Evolutionary conservation across 2,797 vertebrate genomes (phyloP).

Genomic region (Heteromormyrus szaboi): DNA sequence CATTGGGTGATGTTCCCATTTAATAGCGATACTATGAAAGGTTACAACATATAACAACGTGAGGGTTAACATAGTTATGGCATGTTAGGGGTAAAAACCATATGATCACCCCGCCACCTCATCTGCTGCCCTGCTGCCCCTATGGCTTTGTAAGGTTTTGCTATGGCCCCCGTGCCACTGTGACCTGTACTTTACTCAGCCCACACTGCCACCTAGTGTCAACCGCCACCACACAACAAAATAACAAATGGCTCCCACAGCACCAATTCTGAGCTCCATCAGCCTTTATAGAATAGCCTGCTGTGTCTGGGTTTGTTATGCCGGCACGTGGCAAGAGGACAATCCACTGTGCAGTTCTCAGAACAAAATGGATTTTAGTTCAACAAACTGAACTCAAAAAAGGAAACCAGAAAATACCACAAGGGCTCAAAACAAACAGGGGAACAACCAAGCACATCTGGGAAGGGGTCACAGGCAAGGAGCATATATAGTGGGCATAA

Average conservation of each 20-base stretch:
- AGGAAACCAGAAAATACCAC: neutral
- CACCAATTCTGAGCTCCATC: neutral
- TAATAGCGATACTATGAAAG: neutral
- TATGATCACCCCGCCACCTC: neutral
- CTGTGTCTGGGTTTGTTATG: neutral
- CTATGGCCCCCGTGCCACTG: neutral
- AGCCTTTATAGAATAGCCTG: neutral
- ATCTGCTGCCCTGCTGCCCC: neutral
- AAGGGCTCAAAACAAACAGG: neutral
- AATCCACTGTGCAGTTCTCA: neutral
- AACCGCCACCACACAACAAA: neutral
- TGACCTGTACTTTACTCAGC: neutral
- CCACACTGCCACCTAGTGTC: neutral
- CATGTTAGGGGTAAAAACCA: neutral
- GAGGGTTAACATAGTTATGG: neutral
- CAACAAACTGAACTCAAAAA: neutral
- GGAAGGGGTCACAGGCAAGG: neutral
- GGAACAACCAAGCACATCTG: neutral
- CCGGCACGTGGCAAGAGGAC: neutral
- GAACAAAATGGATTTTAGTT: neutral
- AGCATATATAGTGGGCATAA: neutral
- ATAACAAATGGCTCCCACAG: neutral
- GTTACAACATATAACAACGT: neutral
- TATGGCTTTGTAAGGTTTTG: neutral
- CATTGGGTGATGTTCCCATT: neutral